These are phyloP conservation scores for Nudaria mundana DNA, from an alignment of 2,888 invertebrate genomes.

Conservation along the genomic window DNA sequence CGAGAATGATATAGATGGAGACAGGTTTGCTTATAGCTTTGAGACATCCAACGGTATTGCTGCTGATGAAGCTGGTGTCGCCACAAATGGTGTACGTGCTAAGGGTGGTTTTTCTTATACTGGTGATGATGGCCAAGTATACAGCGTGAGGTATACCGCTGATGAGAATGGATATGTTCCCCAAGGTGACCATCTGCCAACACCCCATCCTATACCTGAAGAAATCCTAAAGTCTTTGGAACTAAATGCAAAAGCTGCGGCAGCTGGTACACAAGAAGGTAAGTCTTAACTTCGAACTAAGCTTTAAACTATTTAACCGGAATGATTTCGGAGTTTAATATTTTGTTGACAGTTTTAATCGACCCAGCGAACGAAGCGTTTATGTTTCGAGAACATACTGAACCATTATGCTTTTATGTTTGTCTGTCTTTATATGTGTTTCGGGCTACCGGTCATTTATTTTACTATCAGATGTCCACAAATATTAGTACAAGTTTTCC, in stretches of 20 bases:
- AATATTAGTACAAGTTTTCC: too few relatives aligned
- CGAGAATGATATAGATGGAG: slow-evolving; percentile 66
- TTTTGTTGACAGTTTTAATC: too few relatives aligned
- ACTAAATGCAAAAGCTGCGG: slow-evolving; percentile 67
- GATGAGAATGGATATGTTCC: slow-evolving; percentile 72
- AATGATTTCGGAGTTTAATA: too few relatives aligned
- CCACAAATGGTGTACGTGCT: slow-evolving; percentile 68
- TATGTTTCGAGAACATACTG: too few relatives aligned
- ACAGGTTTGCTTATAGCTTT: slow-evolving; percentile 63
- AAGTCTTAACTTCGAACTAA: slow-evolving; percentile 5
- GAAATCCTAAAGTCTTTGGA: slow-evolving; percentile 70
- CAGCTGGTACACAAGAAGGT: slow-evolving; percentile 75
- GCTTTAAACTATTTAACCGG: too few relatives aligned
- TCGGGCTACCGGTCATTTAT: too few relatives aligned
- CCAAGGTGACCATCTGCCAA: slow-evolving; percentile 68
- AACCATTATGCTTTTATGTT: too few relatives aligned
- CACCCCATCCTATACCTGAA: slow-evolving; percentile 70
- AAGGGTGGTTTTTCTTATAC: slow-evolving; percentile 69
- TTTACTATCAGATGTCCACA: too few relatives aligned
- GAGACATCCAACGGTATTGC: slow-evolving; percentile 74
- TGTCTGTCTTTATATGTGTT: too few relatives aligned
- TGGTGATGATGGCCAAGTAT: slow-evolving; percentile 68
- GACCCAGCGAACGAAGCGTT: too few relatives aligned
- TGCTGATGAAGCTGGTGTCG: slow-evolving; percentile 70
- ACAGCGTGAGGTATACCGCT: slow-evolving; percentile 67